phyloP scores from a whole-genome alignment of 2,113 vertebrate genomes.

The Castor canadensis region DNA sequence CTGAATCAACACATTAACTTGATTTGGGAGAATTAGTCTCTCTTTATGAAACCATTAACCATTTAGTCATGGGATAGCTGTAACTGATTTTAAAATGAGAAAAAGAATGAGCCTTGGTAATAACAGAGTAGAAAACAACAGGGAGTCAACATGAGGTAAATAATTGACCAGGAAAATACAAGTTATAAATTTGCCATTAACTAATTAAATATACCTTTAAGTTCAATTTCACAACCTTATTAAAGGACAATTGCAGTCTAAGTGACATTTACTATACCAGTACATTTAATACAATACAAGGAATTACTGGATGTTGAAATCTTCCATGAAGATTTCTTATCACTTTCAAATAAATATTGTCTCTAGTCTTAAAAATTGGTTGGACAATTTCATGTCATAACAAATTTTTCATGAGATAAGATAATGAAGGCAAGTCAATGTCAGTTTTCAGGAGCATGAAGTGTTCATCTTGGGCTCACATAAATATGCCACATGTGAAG shows the following conservation, averaged over 20 bases:
- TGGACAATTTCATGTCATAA: conserved; percentile 5
- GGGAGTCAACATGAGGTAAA: neutral
- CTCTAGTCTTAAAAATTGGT: neutral
- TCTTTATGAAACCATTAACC: neutral
- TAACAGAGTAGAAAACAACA: neutral
- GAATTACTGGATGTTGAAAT: neutral
- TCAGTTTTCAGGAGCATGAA: neutral
- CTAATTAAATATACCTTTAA: conserved; percentile 6
- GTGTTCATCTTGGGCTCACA: neutral
- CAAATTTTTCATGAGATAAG: neutral
- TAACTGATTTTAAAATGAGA: neutral
- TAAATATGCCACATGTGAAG: neutral
- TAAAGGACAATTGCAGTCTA: neutral
- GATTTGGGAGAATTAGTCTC: conserved; percentile 26
- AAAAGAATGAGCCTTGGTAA: neutral
- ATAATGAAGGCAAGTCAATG: neutral
- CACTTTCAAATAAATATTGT: neutral
- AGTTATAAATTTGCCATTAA: neutral
- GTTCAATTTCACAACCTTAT: neutral
- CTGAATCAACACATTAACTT: conserved; percentile 51
- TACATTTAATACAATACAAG: conserved; percentile 1
- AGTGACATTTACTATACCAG: neutral
- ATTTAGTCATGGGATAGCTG: neutral
- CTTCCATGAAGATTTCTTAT: neutral
- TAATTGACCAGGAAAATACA: neutral